Percentiles rank a stretch among this genome's conserved stretches.
These are phyloP conservation scores for Tetrapedia diversipes DNA, from an alignment of 2,888 invertebrate species.

Conservation along the genomic window DNA sequence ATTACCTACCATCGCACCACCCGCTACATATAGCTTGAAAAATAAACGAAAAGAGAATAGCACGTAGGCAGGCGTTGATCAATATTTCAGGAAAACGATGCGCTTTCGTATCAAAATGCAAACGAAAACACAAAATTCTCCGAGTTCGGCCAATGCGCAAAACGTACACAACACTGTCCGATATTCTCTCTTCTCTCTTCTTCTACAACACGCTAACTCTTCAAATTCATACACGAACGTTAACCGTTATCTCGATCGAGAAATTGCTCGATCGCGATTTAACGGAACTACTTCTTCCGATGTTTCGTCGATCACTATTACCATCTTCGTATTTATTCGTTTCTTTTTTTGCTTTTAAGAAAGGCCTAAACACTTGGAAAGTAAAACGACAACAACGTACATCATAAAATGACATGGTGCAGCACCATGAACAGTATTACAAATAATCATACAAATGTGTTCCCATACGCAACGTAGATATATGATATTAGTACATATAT, in stretches of 20 bases:
- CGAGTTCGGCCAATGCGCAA: constrained; percentile 67
- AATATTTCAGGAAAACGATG: neutral
- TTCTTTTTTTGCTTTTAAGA: constrained; percentile 60
- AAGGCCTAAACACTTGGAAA: constrained; percentile 76
- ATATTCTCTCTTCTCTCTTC: constrained; percentile 41
- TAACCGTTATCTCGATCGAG: constrained; percentile 73
- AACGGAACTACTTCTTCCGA: constrained; percentile 21
- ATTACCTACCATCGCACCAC: no score
- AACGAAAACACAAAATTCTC: constrained; percentile 36
- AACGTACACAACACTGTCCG: constrained; percentile 68
- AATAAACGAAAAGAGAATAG: no score
- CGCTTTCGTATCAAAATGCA: constrained; percentile 47
- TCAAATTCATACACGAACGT: no score
- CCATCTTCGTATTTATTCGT: constrained; percentile 39
- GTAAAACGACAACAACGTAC: constrained; percentile 60
- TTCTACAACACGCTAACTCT: no score
- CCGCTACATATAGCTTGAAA: no score
- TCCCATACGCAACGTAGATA: constrained; percentile 66
- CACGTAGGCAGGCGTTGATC: no score
- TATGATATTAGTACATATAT: constrained; percentile 55
- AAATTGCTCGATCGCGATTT: constrained; percentile 78
- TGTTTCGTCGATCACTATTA: neutral
- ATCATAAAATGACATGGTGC: constrained; percentile 70
- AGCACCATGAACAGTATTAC: constrained; percentile 74
- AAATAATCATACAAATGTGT: constrained; percentile 59